Base-by-base conservation (phyloP, 2,797 vertebrate species). In the Enteromius unitaeniatus region DNA sequence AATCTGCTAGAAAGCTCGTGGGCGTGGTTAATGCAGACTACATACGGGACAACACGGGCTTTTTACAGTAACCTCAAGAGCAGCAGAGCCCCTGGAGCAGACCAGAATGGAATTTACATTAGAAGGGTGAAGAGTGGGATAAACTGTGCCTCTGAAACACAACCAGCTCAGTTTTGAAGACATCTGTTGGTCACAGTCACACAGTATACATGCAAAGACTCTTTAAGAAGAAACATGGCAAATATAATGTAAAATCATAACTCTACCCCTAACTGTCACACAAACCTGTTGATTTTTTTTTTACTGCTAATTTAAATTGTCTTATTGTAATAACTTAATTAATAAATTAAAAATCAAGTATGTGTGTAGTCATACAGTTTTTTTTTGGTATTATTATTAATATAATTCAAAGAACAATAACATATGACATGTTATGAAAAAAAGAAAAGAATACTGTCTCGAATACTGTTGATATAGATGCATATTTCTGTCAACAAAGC, bases 1-100 rank as follows among this genome's bases (percentile, higher is more conserved):
- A 69, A 85, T 51, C 68, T 79, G 47, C 86, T 74, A 85, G 86
- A 88, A 88, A 34, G 62, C 76, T 53, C 4, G 34, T 28, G 86
- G 87, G 87, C 62, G 85, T 82, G 79, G 3, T 40, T 23, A 68
- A 67, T 37, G 1, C 6, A 28, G 28, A 23, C 21, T 3, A 49
- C 7, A 58, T 5, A 42, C 10, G 23, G n/a, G 26, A 31, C 9
- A 78, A 34, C 8, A 49, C 40, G 1, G 5, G 17, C 2, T 14
- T 65, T 5, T 8, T 37, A 6, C 40, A n/a, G 11, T 23, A 14
- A 40, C 40, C 40, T 40, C 40, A 6, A 8, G 40, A 40, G 40
- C 40, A 40, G 40, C 15, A 3, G 37, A 69, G 3, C 23, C n/a
- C 10, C 23, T 17, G 3, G 2, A 72, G 42, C 8, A 28, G 42